A percentile compares a stretch with the other conserved stretches of the same genome.
Evolutionary conservation across 2,113 vertebrate genomes (phyloP).

Genomic region (Gymnogyps californianus): DNA sequence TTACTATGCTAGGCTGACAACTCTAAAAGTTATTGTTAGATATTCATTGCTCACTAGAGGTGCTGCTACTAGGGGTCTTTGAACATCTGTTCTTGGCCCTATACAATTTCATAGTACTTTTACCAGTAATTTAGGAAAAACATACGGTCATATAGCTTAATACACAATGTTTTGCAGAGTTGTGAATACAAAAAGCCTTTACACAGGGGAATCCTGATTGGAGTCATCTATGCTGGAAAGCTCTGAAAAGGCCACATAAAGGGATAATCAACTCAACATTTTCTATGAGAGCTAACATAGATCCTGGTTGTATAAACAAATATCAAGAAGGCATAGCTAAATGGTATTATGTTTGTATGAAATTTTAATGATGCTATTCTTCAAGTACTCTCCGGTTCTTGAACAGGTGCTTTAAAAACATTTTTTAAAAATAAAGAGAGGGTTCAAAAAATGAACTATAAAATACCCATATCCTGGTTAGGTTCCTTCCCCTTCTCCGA

Average conservation of each 20-base stretch:
- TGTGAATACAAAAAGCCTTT: background rate
- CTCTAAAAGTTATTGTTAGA: background rate
- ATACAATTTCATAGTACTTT: background rate
- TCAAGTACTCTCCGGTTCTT: background rate
- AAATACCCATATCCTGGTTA: background rate
- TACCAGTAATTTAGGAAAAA: conserved; percentile 9
- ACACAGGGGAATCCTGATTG: background rate
- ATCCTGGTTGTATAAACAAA: background rate
- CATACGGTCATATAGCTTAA: background rate
- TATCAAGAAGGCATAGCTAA: background rate
- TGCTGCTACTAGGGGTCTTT: conserved; percentile 4
- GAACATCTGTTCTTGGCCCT: conserved; percentile 25
- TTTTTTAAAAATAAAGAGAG: background rate
- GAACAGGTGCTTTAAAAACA: background rate
- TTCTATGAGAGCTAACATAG: background rate
- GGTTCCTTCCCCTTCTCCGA: background rate
- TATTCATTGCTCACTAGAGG: conserved; percentile 9
- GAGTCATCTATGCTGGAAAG: background rate
- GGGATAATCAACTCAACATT: background rate
- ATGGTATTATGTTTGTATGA: background rate
- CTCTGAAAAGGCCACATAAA: background rate
- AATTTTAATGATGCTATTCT: background rate
- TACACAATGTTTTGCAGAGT: background rate
- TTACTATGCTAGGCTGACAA: conserved; percentile 27
- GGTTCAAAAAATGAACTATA: background rate